Conservation (phyloP, 2,113 vertebrate genomes). For the Bungarus multicinctus region DNA sequence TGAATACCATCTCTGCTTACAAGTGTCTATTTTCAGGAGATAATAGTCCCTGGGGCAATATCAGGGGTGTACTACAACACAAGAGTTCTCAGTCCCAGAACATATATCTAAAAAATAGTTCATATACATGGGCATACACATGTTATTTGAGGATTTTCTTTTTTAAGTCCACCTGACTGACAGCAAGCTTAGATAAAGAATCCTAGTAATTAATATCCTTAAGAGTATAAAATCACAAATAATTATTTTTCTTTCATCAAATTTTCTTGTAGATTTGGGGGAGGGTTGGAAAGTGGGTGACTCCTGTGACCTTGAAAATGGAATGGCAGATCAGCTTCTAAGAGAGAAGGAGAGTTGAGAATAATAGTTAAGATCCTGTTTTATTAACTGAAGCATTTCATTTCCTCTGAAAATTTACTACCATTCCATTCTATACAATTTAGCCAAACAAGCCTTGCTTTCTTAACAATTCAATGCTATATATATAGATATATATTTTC, state of each 20-base stretch:
- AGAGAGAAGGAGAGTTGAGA: constrained; percentile 37
- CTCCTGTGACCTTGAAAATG: constrained; percentile 47
- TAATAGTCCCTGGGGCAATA: neutral
- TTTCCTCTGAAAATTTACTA: constrained; percentile 35
- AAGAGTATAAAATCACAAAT: constrained; percentile 26
- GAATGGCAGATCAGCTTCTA: constrained; percentile 22
- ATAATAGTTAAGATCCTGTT: constrained; percentile 40
- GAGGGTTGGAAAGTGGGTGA: neutral
- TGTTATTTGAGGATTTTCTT: constrained; percentile 21
- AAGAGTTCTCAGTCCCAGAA: constrained; percentile 26
- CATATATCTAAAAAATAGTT: neutral
- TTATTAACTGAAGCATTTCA: constrained; percentile 35
- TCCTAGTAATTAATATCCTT: constrained; percentile 40
- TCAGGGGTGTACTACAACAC: neutral
- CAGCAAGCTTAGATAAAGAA: constrained; percentile 20
- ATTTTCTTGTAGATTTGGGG: too few relatives aligned
- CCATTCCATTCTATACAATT: constrained; percentile 13
- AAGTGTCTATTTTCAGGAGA: constrained; percentile 16
- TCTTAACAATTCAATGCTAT: constrained; percentile 14
- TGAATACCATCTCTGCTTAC: too few relatives aligned
- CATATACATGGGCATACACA: constrained; percentile 15
- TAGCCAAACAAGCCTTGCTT: constrained; percentile 2
- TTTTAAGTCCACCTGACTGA: constrained; percentile 41
- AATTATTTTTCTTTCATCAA: constrained; percentile 35
- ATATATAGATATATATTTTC: too few relatives aligned